A percentile compares a stretch with the other conserved stretches of the same genome.
These are phyloP conservation scores for Pomatostomus ruficeps DNA, from an alignment of 2,113 vertebrate genomes.

Conservation along the genomic window DNA sequence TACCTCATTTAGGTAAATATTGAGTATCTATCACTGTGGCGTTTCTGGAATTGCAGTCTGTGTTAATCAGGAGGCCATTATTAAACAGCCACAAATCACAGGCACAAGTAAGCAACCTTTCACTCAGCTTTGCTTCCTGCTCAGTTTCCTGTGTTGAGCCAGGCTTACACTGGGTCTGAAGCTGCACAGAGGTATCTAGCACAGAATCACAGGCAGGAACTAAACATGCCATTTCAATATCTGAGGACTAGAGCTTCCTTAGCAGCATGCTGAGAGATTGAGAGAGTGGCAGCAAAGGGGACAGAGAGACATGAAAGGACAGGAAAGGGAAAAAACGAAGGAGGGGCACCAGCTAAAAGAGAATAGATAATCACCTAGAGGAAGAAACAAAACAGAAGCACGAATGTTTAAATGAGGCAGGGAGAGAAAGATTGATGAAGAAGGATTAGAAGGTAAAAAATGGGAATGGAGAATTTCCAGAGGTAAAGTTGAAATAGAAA, in stretches of 20 bases:
- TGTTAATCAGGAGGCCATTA: conserved; percentile 28
- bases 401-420: background rate
- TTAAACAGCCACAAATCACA: conserved; percentile 25
- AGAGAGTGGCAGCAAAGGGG: background rate
- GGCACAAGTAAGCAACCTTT: background rate
- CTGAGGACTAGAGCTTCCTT: background rate
- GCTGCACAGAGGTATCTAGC: background rate
- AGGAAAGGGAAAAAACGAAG: background rate
- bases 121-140: background rate
- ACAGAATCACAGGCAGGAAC: background rate
- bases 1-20: background rate
- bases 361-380: background rate
- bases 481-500: background rate
- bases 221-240: conserved; percentile 43
- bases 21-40: conserved; percentile 6
- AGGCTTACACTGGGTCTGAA: background rate
- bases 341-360: background rate
- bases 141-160: background rate
- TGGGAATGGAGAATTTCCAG: background rate
- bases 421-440: background rate
- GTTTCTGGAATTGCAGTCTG: background rate
- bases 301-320: conserved; percentile 15
- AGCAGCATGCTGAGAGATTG: background rate
- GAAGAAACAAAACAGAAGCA: conserved; percentile 11
- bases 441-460: conserved; percentile 11